phyloP scores from a whole-genome alignment of 2,888 invertebrate species.

The Metalampra italica region DNA sequence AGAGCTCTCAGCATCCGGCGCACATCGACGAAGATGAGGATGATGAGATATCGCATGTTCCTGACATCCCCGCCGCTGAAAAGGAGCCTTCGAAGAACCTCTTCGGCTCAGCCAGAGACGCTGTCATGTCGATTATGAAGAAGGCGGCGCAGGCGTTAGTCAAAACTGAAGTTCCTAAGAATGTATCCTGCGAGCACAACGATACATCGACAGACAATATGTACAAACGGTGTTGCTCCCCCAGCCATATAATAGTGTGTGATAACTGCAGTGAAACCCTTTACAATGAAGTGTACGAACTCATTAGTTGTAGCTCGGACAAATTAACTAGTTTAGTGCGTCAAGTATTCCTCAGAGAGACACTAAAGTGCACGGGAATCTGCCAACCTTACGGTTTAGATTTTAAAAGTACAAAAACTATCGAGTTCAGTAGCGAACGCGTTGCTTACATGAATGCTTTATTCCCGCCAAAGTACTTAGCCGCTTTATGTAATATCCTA shows the following conservation, averaged over 20 bases:
- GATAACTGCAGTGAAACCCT: conserved; percentile 85
- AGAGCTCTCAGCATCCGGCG: conserved; percentile 82
- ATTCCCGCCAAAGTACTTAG: conserved; percentile 83
- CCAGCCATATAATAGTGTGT: conserved; percentile 86
- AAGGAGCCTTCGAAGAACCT: conserved; percentile 82
- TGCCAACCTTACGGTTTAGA: conserved; percentile 81
- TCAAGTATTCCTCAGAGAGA: conserved; percentile 78
- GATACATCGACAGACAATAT: conserved; percentile 60
- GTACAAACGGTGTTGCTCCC: conserved; percentile 82
- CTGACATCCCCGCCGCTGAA: conserved; percentile 64
- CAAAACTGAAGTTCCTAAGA: conserved; percentile 82
- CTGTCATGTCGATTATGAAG: conserved; percentile 94
- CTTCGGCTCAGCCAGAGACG: conserved; percentile 93
- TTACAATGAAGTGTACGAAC: conserved; percentile 84
- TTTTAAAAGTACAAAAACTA: conserved; percentile 77
- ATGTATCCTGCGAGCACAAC: conserved; percentile 73
- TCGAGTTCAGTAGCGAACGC: conserved; percentile 67
- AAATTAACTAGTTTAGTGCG: conserved; percentile 80
- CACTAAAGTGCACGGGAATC: conserved; percentile 80
- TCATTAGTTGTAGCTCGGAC: conserved; percentile 84
- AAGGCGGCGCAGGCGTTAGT: conserved; percentile 93
- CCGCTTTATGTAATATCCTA: conserved; percentile 87
- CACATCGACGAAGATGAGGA: conserved; percentile 82
- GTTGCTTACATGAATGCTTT: conserved; percentile 80
- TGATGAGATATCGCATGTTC: conserved; percentile 81